These are phyloP conservation scores for Hirtodrosophila confusa DNA, from an alignment of 2,888 invertebrate genomes.

Conservation along the genomic window DNA sequence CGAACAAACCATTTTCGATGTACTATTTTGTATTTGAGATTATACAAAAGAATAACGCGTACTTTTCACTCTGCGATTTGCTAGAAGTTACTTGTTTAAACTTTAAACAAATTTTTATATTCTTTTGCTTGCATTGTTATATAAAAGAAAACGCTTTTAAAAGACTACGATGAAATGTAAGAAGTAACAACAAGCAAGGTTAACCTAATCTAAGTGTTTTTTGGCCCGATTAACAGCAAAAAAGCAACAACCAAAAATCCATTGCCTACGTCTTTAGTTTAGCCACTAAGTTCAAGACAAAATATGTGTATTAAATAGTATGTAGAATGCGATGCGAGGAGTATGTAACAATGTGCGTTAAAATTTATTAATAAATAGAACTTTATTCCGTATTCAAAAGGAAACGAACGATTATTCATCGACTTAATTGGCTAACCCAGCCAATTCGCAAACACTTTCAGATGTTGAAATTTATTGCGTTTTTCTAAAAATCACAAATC, in stretches of 20 bases:
- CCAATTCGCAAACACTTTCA: too few relatives aligned
- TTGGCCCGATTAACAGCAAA: slow-evolving; percentile 36
- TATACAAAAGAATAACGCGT: slow-evolving; percentile 50
- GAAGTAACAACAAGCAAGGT: slow-evolving; percentile 31
- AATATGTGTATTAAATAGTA: slow-evolving; percentile 75
- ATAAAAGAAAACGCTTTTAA: slow-evolving; percentile 52
- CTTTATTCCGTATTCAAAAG: slow-evolving; percentile 69
- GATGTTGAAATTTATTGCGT: too few relatives aligned
- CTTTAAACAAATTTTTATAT: slow-evolving; percentile 53
- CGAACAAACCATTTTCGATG: slow-evolving; percentile 59
- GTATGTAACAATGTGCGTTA: slow-evolving; percentile 74
- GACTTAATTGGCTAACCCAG: too few relatives aligned
- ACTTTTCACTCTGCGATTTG: slow-evolving; percentile 54
- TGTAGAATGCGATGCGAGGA: slow-evolving; percentile 59
- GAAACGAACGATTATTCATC: background rate
- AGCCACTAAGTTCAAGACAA: slow-evolving; percentile 75
- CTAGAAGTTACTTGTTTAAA: slow-evolving; percentile 56
- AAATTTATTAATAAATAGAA: slow-evolving; percentile 73
- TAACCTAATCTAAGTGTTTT: slow-evolving; percentile 42
- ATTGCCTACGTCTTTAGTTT: slow-evolving; percentile 74
- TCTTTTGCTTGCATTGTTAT: slow-evolving; percentile 60
- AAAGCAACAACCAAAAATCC: slow-evolving; percentile 43
- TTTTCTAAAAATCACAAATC: too few relatives aligned
- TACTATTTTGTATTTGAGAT: slow-evolving; percentile 70
- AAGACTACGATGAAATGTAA: slow-evolving; percentile 56